These are phyloP conservation scores for Drosophila orena DNA, from an alignment of 1,140 invertebrate genomes.

Conservation along the genomic window DNA sequence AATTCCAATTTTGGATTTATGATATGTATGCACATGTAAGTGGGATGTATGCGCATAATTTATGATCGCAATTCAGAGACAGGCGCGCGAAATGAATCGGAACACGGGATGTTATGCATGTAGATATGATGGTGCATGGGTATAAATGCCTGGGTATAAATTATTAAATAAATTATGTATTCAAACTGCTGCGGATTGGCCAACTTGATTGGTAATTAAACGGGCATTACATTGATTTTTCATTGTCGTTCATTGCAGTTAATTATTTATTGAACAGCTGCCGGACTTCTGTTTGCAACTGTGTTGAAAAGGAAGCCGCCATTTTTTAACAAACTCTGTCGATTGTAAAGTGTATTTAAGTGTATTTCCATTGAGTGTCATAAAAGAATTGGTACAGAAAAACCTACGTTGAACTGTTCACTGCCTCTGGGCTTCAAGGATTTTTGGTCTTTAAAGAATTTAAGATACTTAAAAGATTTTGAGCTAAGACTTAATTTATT, in stretches of 20 bases:
- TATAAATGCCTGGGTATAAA: constrained; percentile 34
- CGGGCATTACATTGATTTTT: constrained; percentile 36
- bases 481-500: too few species aligned
- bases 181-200: constrained; percentile 46
- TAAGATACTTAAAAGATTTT: too few species aligned
- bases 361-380: background rate
- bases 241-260: constrained; percentile 29
- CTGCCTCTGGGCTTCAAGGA: too few species aligned
- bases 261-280: constrained; percentile 33
- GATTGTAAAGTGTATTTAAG: background rate
- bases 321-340: background rate
- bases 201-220: constrained; percentile 43
- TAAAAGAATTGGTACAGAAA: too few species aligned
- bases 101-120: constrained; percentile 33
- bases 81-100: constrained; percentile 44
- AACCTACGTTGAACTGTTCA: background rate
- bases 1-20: constrained; percentile 19
- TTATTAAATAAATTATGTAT: constrained; percentile 54
- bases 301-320: background rate
- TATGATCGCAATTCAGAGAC: constrained; percentile 43
- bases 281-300: constrained; percentile 8
- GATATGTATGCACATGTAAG: constrained; percentile 14
- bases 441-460: background rate
- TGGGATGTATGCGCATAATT: constrained; percentile 44
- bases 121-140: constrained; percentile 24